Conservation (phyloP, 2,113 vertebrate species). For the Oryzias celebensis region DNA sequence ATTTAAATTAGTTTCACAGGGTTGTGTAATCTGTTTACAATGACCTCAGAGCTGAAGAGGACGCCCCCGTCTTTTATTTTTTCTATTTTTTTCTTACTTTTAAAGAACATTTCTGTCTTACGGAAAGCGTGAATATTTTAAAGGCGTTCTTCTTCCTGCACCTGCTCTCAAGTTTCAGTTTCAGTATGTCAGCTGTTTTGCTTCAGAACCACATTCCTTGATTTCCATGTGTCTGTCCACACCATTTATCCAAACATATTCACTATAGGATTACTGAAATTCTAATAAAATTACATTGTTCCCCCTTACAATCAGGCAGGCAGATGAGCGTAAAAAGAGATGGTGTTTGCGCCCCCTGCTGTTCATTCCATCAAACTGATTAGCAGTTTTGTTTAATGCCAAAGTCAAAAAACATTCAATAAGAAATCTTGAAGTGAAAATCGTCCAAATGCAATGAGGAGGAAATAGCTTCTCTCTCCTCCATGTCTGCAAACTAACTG, state of each 20-base stretch:
- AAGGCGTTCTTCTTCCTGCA: not conserved
- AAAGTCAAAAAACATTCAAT: constrained; percentile 54
- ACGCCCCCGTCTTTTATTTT: not conserved
- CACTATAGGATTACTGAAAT: not conserved
- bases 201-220: not conserved
- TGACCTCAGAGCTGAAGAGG: not conserved
- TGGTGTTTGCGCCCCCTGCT: constrained; percentile 69
- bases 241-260: not conserved
- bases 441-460: constrained; percentile 53
- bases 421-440: constrained; percentile 48
- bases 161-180: not conserved
- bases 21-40: constrained; percentile 14
- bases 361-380: constrained; percentile 31
- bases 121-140: not conserved
- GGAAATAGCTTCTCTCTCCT: constrained; percentile 45
- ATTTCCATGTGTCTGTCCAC: not conserved
- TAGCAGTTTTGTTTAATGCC: constrained; percentile 18
- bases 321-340: constrained; percentile 26
- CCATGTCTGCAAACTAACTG: constrained; percentile 40
- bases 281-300: not conserved
- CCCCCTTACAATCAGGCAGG: not conserved
- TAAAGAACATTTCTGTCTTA: not conserved
- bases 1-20: constrained; percentile 15
- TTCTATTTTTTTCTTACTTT: not conserved
- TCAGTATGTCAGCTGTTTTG: not conserved